A percentile compares a stretch with the other conserved stretches of the same genome.
Conservation (phyloP, 2,888 invertebrate genomes). For the Brenthis ino region DNA sequence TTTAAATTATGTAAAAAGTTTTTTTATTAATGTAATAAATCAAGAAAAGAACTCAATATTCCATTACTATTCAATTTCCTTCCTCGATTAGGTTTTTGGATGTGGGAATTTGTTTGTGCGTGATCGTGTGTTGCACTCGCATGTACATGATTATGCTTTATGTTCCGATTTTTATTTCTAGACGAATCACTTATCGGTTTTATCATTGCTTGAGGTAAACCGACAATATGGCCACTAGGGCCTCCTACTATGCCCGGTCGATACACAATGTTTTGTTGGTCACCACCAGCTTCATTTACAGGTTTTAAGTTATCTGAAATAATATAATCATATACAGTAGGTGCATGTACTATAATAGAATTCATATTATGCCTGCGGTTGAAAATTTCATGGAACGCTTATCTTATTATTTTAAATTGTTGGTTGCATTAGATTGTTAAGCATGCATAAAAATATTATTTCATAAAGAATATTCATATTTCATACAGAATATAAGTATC, state of each 20-base stretch:
- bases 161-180: constrained; percentile 36
- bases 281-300: constrained; percentile 58
- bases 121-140: constrained; percentile 4
- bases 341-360: not conserved
- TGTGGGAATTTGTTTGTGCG: constrained; percentile 23
- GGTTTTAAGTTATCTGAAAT: constrained; percentile 65
- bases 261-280: constrained; percentile 53
- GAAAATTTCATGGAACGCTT: too few relatives aligned
- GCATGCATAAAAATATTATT: too few relatives aligned
- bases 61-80: constrained; percentile 49
- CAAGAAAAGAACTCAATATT: constrained; percentile 67
- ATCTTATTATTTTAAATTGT: too few relatives aligned
- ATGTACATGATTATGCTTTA: constrained; percentile 21
- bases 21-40: constrained; percentile 68
- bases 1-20: constrained; percentile 22
- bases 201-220: constrained; percentile 51
- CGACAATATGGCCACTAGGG: constrained; percentile 59
- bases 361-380: not conserved
- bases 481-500: too few relatives aligned
- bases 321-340: not conserved
- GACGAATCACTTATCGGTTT: constrained; percentile 47
- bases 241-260: constrained; percentile 65
- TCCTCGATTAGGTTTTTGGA: constrained; percentile 43
- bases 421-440: too few relatives aligned
- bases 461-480: too few relatives aligned